Base-by-base conservation (phyloP, 1,140 invertebrate species). In the Schlechtendalia chinensis region DNA sequence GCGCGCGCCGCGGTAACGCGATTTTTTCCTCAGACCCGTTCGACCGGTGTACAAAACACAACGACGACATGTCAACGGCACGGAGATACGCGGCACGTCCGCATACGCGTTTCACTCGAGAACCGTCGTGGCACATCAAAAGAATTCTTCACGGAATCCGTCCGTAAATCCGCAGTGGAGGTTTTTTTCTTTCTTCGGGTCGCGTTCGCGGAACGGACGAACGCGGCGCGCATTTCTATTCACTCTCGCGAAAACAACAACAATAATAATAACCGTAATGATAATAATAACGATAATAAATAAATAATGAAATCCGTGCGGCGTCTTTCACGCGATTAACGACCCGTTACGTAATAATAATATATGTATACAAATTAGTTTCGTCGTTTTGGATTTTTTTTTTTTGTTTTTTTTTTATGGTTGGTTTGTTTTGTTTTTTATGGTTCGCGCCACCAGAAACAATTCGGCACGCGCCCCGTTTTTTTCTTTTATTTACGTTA, bases 161-260 rank as follows among this genome's bases (percentile, higher is more conserved):
- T 75, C 72, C 72, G 72, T 75, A 75, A 75, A 75, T 75, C 72
- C 72, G 72, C 32, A 39, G 32, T 58, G 32, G 65, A 24, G 72
- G 17, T 24, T 75, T 27, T 45, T 75, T 65, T 69, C 32, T 39
- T 65, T 29, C 32, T 39, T 39, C 8, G 3, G 8, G 8, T 39
- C 32, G 8, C 32, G 32, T 39, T 39, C 32, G 32, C 32, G 32
- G 39, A 32, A 67, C 14, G 39, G 1, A 8, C 22, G 39, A 22
- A 11, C 11, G 63, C 11, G 16, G 24, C 22, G 12, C 22, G 19
- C 39, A 47, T 45, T 45, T 58, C 29, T 75, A 45, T 74, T 10
- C n/a, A 32, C 19, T 54, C 22, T 12, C 29, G n/a, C 71, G 53
- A 75, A 74, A 75, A 32, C 22, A 75, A 54, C 19, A 19, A 16